Base-by-base conservation (phyloP, 2,888 invertebrate genomes). In the Flexamia atlantica region DNA sequence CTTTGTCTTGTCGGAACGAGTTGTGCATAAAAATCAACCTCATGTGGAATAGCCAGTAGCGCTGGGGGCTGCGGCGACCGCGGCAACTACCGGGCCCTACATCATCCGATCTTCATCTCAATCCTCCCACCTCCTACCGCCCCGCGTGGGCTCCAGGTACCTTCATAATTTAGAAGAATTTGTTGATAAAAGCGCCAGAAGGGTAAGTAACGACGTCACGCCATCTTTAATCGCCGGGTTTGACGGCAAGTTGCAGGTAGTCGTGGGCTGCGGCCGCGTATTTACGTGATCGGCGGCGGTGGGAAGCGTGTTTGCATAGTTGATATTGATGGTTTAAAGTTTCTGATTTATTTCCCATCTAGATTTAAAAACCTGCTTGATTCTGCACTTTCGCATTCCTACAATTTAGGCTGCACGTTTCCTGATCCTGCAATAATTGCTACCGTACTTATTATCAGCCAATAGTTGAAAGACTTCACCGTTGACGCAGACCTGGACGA, bases 1-100 rank as follows among this genome's bases (percentile, higher is more conserved):
- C 72, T 72, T 72, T 76, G 76, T 46, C 42, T 76, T 23, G 76
- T 50, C 76, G 76, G 50, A 76, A 76, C 76, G 76, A 28, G 76
- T 76, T 50, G 72, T 72, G 72, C 72, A 72, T 72, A 72, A 72
- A 42, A 72, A 72, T 72, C 70, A 32, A 30, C 70, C 36, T 30
- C 46, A 46, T 50, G 60, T 4, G 9, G 17, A 10, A 12, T 14
- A 23, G 42, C 42, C 28, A 30, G 68, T 32, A 68, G 76, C 76
- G 36, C 23, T 42, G 72, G 36, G 42, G 40, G 42, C 42, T 28
- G 28, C 46, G 42, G 46, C 12, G 40, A 50, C 76, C 40, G 36
- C 72, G 20, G 40, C 20, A 32, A 36, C 72, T 72, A 25, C 72
- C 23, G 76, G 76, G 7, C 50, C 40, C 28, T 76, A 1, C 50